Evolutionary conservation across 2,888 invertebrate genomes (phyloP).

Genomic region (Tipula confusa): DNA sequence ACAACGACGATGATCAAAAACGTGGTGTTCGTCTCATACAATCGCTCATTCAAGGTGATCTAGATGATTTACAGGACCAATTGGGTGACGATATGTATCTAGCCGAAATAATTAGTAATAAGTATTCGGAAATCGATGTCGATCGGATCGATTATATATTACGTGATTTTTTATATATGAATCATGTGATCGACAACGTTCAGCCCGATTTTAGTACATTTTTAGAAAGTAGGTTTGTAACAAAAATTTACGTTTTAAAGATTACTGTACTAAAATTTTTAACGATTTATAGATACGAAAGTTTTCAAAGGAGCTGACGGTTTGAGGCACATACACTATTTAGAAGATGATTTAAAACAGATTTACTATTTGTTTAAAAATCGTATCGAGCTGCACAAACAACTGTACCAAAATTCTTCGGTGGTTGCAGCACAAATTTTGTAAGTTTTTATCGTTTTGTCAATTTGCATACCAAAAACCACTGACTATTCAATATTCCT

Average conservation of each 20-base stretch:
- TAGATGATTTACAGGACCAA: not conserved
- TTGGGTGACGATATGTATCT: not conserved
- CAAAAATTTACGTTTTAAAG: not conserved
- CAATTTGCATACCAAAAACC: not conserved
- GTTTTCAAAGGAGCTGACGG: not conserved
- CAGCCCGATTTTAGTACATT: not conserved
- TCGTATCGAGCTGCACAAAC: not conserved
- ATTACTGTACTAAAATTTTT: not conserved
- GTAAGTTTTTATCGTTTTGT: not conserved
- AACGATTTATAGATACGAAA: not conserved
- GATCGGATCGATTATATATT: constrained; percentile 66
- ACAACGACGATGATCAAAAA: not conserved
- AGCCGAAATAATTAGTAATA: constrained; percentile 54
- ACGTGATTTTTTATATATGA: constrained; percentile 49
- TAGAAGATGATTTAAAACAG: not conserved
- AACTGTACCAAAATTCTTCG: not conserved
- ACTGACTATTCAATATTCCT: not conserved
- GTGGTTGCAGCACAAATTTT: not conserved
- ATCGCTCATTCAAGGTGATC: not conserved
- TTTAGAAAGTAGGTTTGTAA: not conserved
- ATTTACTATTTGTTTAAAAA: not conserved
- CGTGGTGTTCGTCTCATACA: not conserved
- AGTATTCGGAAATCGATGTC: constrained; percentile 57
- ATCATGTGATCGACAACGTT: not conserved
- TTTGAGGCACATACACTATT: not conserved